Evolutionary conservation across 2,113 vertebrate species (phyloP), one percentile per base, ranked within the genome.

Genomic region (Indri indri): DNA sequence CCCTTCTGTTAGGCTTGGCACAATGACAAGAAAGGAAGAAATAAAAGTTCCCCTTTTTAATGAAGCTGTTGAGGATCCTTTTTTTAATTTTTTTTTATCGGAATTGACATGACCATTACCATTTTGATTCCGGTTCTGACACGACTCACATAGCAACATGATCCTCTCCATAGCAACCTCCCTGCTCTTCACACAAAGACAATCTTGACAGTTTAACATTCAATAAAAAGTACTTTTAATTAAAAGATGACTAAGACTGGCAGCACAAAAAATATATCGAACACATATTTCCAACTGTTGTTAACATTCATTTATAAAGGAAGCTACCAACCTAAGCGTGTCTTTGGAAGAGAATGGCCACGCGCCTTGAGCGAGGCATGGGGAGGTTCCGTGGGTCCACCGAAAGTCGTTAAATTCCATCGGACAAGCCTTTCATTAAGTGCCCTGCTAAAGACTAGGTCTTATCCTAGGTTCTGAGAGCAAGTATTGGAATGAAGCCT

Each of bases 101-200:
- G 95, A 97, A 98, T 89, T 97, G 97, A 98, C 96, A 97, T 96
- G 97, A 95, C 97, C 97, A 89, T 98, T 96, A 95, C 96, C 93
- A 97, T 97, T 96, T 97, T 88, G 79, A 96, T 97, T 96, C 97
- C 3, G 42, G 54, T 65, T 97, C 95, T 91, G 81, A 97, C 90
- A 97, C 84, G 66, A 32, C 92, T 96, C 96, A 96, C 76, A 77
- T 97, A 97, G 85, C 59, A 73, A 97, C 97, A 90, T 83, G 90
- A 66, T 88, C 96, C 40, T 97, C 82, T 98, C 96, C 92, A 97
- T 87, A 85, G 63, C 91, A 97, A 97, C 50, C 50, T 97, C 66
- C 73, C 91, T 90, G 42, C 88, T 95, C 63, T 65, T 94, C 95
- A 27, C 94, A 95, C 82, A 95, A 45, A 57, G 93, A 94, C 94